A percentile compares a stretch with the other conserved stretches of the same genome.
Conservation (phyloP, 2,797 vertebrate species). For the Glossophaga mutica region DNA sequence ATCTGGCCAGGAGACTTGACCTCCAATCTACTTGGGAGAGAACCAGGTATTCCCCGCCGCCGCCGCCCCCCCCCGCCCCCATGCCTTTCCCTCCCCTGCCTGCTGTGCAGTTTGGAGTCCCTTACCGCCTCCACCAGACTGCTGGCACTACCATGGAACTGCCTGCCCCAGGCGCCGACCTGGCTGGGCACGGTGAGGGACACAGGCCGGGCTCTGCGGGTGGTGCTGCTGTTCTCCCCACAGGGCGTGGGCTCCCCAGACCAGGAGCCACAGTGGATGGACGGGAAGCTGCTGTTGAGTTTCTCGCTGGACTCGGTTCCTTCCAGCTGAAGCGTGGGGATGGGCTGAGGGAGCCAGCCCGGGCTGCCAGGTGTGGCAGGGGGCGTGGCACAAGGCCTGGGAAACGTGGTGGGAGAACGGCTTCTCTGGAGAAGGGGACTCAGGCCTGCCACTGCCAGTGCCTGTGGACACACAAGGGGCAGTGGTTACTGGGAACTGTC, state of each 20-base stretch:
- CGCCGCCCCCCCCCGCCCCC: accelerated
- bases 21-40: background rate
- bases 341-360: constrained; percentile 82
- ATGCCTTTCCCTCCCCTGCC: accelerated
- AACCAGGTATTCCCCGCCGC: background rate
- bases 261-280: constrained; percentile 92
- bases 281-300: constrained; percentile 97
- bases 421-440: constrained; percentile 95
- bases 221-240: constrained; percentile 73
- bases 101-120: accelerated
- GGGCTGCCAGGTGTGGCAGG: constrained; percentile 87
- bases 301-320: constrained; percentile 91
- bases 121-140: constrained; percentile 98
- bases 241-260: constrained; percentile 85
- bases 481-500: background rate
- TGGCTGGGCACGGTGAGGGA: constrained; percentile 93
- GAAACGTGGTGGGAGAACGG: constrained; percentile 92
- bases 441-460: constrained; percentile 93
- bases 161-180: constrained; percentile 84
- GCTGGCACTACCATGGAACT: constrained; percentile 94
- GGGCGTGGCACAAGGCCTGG: constrained; percentile 90
- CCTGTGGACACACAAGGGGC: constrained; percentile 81
- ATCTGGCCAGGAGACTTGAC: background rate
- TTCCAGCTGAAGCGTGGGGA: constrained; percentile 90
- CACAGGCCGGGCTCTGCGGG: constrained; percentile 88